Percentiles rank a stretch among this genome's conserved stretches.
phyloP scores from a whole-genome alignment of 2,113 vertebrate species.

The Alligator mississippiensis region DNA sequence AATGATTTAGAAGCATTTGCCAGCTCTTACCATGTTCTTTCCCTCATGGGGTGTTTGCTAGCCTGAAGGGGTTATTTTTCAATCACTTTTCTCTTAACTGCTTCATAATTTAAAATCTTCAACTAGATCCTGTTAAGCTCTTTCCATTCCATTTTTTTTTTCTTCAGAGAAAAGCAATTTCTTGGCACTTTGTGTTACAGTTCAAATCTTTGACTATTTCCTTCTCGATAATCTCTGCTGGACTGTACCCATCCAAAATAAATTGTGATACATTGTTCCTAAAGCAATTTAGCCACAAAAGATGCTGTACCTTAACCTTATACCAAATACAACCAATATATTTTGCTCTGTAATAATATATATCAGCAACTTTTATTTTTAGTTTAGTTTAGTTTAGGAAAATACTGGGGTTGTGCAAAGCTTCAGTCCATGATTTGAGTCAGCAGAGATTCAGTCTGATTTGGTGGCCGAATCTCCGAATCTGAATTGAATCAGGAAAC shows the following conservation, averaged over 20 bases:
- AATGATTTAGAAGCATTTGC: background rate
- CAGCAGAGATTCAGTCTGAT: too few species aligned
- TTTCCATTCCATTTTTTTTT: background rate
- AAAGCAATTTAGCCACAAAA: background rate
- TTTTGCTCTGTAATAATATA: background rate
- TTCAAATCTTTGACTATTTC: background rate
- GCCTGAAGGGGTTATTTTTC: background rate
- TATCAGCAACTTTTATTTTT: background rate
- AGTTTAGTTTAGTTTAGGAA: background rate
- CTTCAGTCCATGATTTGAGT: too few species aligned
- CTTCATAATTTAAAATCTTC: background rate
- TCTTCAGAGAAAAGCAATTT: background rate
- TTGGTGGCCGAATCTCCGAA: too few species aligned
- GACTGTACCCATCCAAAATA: background rate
- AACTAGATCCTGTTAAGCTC: fast-evolving
- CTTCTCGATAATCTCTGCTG: background rate
- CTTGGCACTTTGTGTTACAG: fast-evolving
- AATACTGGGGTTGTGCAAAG: too few species aligned
- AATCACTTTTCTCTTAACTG: background rate
- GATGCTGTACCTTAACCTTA: fast-evolving
- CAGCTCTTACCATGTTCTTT: background rate
- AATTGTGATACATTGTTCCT: background rate
- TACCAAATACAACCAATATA: background rate
- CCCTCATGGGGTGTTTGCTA: background rate
- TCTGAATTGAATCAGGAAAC: too few species aligned